A percentile compares a stretch with the other conserved stretches of the same genome.
Conservation (phyloP, 2,113 vertebrate genomes). For the Oxygymnocypris stewartii region DNA sequence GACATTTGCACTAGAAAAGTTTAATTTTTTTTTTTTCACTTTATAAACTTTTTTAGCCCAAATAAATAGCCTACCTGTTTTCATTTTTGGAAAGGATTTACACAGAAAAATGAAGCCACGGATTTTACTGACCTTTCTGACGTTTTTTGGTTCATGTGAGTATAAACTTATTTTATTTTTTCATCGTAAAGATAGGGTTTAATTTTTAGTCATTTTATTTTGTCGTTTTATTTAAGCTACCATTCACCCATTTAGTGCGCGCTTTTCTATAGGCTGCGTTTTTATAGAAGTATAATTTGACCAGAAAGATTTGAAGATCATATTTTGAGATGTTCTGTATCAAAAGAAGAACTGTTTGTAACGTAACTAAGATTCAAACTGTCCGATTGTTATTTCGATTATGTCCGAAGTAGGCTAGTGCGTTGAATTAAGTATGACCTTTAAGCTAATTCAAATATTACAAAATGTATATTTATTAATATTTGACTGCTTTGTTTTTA, state of each 20-base stretch:
- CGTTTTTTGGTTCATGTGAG: constrained; percentile 69
- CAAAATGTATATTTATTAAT: background rate
- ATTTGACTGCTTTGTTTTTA: background rate
- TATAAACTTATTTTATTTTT: constrained; percentile 43
- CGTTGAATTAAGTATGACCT: background rate
- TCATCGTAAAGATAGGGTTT: background rate
- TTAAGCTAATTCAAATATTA: background rate
- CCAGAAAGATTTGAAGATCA: background rate
- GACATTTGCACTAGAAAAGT: background rate
- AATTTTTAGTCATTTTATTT: background rate
- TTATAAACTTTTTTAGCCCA: constrained; percentile 39
- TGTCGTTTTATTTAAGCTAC: background rate
- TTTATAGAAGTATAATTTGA: background rate
- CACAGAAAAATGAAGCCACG: constrained; percentile 67
- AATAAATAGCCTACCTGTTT: constrained; percentile 44
- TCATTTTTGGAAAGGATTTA: constrained; percentile 48
- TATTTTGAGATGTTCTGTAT: background rate
- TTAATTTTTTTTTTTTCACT: constrained; percentile 36
- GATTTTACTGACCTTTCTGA: constrained; percentile 58
- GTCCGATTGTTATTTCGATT: background rate
- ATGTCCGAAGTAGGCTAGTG: background rate
- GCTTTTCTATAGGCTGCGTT: background rate
- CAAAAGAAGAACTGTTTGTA: background rate
- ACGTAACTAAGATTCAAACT: background rate
- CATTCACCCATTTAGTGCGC: background rate